Conservation (phyloP, 2,113 vertebrate genomes). For the Rhizomys pruinosus region DNA sequence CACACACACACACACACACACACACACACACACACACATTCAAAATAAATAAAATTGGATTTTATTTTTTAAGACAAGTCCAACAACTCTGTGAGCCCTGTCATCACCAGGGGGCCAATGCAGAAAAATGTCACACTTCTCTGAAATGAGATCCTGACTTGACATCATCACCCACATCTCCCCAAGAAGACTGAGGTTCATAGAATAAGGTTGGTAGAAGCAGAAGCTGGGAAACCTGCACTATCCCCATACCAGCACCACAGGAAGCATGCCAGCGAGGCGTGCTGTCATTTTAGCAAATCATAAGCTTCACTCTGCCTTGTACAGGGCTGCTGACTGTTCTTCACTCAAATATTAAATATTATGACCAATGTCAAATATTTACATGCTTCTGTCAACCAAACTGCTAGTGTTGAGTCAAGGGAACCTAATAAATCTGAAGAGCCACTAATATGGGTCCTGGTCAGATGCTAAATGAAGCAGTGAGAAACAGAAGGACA, state of each 20-base stretch:
- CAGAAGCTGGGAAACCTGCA: not conserved
- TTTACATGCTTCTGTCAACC: slow-evolving; percentile 45
- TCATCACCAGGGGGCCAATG: not conserved
- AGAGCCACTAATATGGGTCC: not conserved
- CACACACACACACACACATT: not conserved
- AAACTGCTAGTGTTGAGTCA: slow-evolving; percentile 18
- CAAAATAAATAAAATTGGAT: not conserved
- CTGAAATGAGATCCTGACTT: not conserved
- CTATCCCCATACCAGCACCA: not conserved
- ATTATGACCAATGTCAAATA: slow-evolving; percentile 52
- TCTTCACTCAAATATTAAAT: slow-evolving; percentile 44
- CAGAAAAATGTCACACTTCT: not conserved
- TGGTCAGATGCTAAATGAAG: slow-evolving; percentile 42
- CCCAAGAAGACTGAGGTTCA: not conserved
- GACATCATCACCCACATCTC: not conserved
- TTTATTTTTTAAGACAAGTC: not conserved
- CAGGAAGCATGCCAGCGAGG: not conserved
- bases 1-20: not conserved
- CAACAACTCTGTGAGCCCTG: not conserved
- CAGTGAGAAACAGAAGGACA: not conserved
- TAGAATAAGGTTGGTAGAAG: not conserved
- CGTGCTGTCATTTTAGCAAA: not conserved
- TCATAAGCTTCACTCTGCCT: not conserved
- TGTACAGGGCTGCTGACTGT: not conserved
- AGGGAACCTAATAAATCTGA: not conserved